Percentiles rank a stretch among this genome's conserved stretches.
Conservation (phyloP, 1,140 invertebrate species). For the Hypothenemus hampei region DNA sequence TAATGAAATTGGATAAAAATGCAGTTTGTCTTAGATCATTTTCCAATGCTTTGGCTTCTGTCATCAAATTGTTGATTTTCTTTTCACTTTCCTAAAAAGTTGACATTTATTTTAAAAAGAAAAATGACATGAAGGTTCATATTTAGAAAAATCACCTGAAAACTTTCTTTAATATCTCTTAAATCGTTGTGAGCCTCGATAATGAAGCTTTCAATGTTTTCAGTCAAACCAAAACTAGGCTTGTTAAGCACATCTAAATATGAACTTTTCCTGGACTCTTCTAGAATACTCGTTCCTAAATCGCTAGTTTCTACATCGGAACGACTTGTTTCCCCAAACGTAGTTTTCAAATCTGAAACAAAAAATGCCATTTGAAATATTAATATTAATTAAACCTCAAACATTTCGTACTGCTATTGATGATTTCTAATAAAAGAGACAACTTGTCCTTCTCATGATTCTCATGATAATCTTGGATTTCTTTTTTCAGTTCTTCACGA, state of each 20-base stretch:
- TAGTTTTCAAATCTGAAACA: constrained; percentile 27
- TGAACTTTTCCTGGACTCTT: background rate
- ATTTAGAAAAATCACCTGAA: background rate
- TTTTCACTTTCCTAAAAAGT: constrained; percentile 24
- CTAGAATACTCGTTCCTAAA: constrained; percentile 22
- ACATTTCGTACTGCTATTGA: constrained; percentile 14
- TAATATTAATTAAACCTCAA: background rate
- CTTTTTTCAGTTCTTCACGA: constrained; percentile 1
- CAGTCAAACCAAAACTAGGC: no score
- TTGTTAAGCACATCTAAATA: no score
- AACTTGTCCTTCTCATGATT: constrained; percentile 31
- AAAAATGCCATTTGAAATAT: background rate
- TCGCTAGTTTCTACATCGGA: constrained; percentile 20
- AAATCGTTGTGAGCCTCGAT: no score
- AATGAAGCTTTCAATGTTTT: no score
- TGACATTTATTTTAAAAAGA: background rate
- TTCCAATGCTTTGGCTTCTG: constrained; percentile 20
- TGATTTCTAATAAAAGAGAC: constrained; percentile 34
- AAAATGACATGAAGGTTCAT: background rate
- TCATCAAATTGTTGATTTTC: constrained; percentile 25
- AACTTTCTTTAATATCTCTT: no score
- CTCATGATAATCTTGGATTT: constrained; percentile 27
- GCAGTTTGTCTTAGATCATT: constrained; percentile 31
- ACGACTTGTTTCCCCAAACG: constrained; percentile 11
- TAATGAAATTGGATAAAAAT: constrained; percentile 33